Conservation (phyloP, 2,113 vertebrate genomes). For the Mormyrus iriodes region DNA sequence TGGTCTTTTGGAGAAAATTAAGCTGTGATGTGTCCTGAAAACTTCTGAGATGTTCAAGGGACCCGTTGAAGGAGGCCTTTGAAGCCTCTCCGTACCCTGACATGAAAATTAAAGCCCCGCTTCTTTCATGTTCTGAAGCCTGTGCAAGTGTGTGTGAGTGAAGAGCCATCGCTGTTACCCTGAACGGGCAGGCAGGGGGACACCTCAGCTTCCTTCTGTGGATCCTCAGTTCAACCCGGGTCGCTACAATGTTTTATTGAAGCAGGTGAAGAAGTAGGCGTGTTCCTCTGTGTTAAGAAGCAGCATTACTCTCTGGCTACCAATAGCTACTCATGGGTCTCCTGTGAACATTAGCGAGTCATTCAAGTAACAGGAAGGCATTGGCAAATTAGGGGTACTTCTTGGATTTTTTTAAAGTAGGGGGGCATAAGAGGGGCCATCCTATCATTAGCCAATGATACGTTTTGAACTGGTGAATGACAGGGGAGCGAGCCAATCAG, state of each 20-base stretch:
- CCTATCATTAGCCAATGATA: too few relatives aligned
- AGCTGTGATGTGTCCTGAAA: constrained; percentile 6
- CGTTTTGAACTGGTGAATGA: too few relatives aligned
- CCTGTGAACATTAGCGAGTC: too few relatives aligned
- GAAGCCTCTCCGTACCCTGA: not conserved
- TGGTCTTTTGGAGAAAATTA: not conserved
- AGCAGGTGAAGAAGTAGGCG: not conserved
- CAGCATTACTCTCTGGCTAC: too few relatives aligned
- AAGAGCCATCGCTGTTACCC: not conserved
- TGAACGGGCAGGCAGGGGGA: not conserved
- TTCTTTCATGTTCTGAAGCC: not conserved
- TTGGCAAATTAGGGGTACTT: too few relatives aligned
- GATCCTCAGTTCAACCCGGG: not conserved
- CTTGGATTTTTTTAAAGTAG: too few relatives aligned
- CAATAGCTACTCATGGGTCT: too few relatives aligned
- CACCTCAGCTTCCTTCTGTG: not conserved
- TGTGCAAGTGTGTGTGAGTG: not conserved
- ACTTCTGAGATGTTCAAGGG: not conserved
- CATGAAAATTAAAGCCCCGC: not conserved
- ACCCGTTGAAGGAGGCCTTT: not conserved
- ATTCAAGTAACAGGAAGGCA: too few relatives aligned
- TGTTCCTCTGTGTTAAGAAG: not conserved
- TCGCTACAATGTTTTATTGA: not conserved
- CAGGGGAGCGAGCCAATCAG: too few relatives aligned
- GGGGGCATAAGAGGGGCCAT: too few relatives aligned